Percentiles rank a stretch among this genome's conserved stretches.
These are phyloP conservation scores for Caenorhabditis sp. DNA, from an alignment of 2,888 invertebrate genomes.

Conservation along the genomic window DNA sequence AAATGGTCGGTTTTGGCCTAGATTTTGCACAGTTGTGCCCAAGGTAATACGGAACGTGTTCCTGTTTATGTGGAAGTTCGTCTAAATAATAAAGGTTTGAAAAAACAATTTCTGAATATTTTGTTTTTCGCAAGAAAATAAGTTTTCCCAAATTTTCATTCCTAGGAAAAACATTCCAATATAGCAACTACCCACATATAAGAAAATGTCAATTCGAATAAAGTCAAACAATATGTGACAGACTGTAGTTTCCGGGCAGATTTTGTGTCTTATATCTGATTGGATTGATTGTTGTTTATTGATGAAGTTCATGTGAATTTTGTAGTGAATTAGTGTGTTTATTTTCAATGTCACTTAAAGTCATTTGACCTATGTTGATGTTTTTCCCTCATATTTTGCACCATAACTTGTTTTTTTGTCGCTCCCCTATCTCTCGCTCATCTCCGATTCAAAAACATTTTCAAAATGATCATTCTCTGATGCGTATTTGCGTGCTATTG, in stretches of 20 bases:
- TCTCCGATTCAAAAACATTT: conserved; percentile 10
- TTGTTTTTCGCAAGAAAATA: no score
- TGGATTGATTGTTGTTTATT: not conserved
- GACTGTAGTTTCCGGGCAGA: not conserved
- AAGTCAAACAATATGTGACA: not conserved
- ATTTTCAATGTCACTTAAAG: no score
- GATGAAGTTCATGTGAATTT: no score
- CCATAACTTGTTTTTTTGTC: not conserved
- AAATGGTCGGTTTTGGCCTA: no score
- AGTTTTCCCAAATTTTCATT: not conserved
- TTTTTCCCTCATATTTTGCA: not conserved
- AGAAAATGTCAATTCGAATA: not conserved
- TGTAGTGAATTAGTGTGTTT: no score
- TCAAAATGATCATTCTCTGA: conserved; percentile 5
- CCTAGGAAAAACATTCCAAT: not conserved
- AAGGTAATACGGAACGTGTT: no score
- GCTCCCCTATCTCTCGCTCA: not conserved
- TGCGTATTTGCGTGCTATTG: conserved; percentile 17
- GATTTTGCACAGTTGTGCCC: no score
- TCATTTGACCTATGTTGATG: not conserved
- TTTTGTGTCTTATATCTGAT: not conserved
- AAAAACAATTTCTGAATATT: no score
- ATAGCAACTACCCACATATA: not conserved
- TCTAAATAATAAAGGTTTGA: no score
- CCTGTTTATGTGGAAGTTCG: no score